These are phyloP conservation scores for Cordilura impudica DNA, from an alignment of 2,888 invertebrate species.

Conservation along the genomic window DNA sequence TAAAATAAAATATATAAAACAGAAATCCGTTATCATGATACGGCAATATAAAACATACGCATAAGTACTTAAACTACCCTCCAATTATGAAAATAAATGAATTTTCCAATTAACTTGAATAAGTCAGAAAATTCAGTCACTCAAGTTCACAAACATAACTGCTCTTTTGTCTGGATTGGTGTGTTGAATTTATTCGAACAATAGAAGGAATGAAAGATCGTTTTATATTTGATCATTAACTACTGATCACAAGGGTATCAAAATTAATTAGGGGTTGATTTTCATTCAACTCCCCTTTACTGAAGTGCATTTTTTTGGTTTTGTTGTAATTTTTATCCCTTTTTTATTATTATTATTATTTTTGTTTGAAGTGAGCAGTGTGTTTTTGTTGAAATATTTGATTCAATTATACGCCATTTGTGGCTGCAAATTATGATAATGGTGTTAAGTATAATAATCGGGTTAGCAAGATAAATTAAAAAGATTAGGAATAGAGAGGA, in stretches of 20 bases:
- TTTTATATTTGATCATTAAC: slow-evolving; percentile 49
- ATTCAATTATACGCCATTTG: slow-evolving; percentile 55
- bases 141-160: slow-evolving; percentile 25
- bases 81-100: slow-evolving; percentile 55
- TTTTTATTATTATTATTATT: slow-evolving; percentile 7
- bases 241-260: slow-evolving; percentile 58
- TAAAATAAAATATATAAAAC: background rate
- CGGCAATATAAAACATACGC: background rate
- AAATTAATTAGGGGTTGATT: slow-evolving; percentile 61
- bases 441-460: slow-evolving; percentile 53
- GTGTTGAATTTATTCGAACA: slow-evolving; percentile 15
- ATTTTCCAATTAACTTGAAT: slow-evolving; percentile 62
- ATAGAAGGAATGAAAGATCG: background rate
- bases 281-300: slow-evolving; percentile 25
- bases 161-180: slow-evolving; percentile 33
- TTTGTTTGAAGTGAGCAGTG: background rate
- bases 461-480: slow-evolving; percentile 59
- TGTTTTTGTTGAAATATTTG: slow-evolving; percentile 35
- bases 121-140: slow-evolving; percentile 49
- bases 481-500: slow-evolving; percentile 36
- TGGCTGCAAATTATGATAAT: slow-evolving; percentile 50
- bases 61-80: slow-evolving; percentile 1
- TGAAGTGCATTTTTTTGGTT: slow-evolving; percentile 49
- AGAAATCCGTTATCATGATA: slow-evolving; percentile 15
- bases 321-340: slow-evolving; percentile 3